Base-by-base conservation (phyloP, 2,888 invertebrate species). In the Pterostichus niger region DNA sequence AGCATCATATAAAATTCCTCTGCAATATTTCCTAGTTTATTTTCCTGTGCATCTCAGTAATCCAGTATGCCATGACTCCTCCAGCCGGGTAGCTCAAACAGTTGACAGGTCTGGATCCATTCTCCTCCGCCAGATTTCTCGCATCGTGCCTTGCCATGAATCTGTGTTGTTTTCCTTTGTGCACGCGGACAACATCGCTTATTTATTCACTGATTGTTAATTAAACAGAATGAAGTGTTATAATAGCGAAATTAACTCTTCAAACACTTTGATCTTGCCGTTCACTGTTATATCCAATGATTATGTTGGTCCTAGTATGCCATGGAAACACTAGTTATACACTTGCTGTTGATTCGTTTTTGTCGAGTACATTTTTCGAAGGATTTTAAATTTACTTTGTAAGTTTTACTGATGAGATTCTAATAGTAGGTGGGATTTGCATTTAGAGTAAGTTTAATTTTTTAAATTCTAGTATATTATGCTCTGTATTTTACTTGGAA, bases 201-300 rank as follows among this genome's bases (percentile, higher is more conserved):
- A 81, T 81, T 81, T 81, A 81, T 81, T 56, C 59, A 73, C 80
- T 56, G 73, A 81, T 81, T 71, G 81, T 81, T 81, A 81, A 81
- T 81, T 81, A 81, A 54, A 73, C 73, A 81, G 81, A 73, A 71
- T 81, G 73, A 73, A 81, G 81, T 81, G 81, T 81, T 81, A 81
- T 81, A 71, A 73, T 54, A 59, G 68, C 71, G 71, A 81, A 71
- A 81, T 81, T 81, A 81, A 81, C 81, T 71, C 81, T 81, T 13
- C 40, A 73, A 54, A 75, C 52, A 52, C 75, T 75, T 75, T 75
- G 75, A 75, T 71, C 40, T 71, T 71, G 13, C 68, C 13, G 68
- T 10, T n/a, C 10, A 10, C 10, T 71, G 44, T 44, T 40, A 17
- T 40, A 40, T 71, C 68, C 68, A 44, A 71, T 44, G 44, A 71